Evolutionary conservation across 2,797 vertebrate genomes (phyloP), one percentile per base, ranked within the genome.

Genomic region (Todus mexicanus): DNA sequence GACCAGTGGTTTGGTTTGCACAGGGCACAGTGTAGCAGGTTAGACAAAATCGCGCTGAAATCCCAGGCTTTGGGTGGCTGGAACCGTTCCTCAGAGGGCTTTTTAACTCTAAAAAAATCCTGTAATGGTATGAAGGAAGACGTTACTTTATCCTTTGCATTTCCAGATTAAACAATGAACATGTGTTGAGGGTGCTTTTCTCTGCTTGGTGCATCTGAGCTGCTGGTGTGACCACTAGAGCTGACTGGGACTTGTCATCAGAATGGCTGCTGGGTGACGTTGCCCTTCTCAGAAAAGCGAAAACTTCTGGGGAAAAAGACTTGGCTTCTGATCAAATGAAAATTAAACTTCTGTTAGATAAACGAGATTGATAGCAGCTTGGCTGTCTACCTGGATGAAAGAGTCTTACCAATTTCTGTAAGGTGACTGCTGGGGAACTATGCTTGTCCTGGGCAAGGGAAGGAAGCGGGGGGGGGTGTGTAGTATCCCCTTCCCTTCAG

Each of bases 211-310:
- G 37, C 33, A 5, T 22, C 50, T 27, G 68, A 78, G 74, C 77
- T 61, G 27, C 85, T 38, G 61, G 31, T 0, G 0, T 76, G 38
- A 20, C 4, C 12, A 1, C 29, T 11, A 1, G 20, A 78, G 59
- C 76, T 6, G 7, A 26, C 12, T 6, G 29, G 59, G 53, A 9
- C 4, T 57, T 68, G 29, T 74, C 48, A 29, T 21, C 45, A 22
- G 51, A 40, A 35, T 4, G 23, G n/a, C n/a, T 74, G 60, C 60
- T 19, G 20, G 56, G 14, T 23, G 37, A 45, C 26, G 6, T 69
- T 61, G 65, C 38, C 35, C 33, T 54, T n/a, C n/a, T n/a, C n/a
- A n/a, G n/a, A n/a, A n/a, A n/a, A n/a, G n/a, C n/a, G n/a, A n/a
- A n/a, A n/a, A n/a, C n/a, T n/a, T n/a, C n/a, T n/a, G n/a, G n/a